These are phyloP conservation scores for Aselliscus stoliczkanus DNA, from an alignment of 2,797 vertebrate species.

Conservation along the genomic window DNA sequence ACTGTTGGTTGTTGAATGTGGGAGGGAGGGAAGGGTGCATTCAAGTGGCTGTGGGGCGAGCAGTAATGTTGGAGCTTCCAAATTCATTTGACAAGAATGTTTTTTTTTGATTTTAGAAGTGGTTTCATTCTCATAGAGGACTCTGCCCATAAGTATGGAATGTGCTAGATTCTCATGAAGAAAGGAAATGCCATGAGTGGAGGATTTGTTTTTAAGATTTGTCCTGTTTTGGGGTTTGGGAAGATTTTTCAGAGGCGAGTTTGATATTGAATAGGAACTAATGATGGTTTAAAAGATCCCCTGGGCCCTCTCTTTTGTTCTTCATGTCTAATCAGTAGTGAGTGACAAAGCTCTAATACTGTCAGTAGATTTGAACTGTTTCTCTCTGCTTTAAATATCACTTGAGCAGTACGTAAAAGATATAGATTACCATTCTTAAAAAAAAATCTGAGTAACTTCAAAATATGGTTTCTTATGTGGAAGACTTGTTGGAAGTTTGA, in stretches of 20 bases:
- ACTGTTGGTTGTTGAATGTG: not conserved
- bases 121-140: not conserved
- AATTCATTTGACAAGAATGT: conserved; percentile 52
- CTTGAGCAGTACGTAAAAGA: conserved; percentile 7
- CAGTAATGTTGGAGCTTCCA: not conserved
- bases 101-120: conserved; percentile 40
- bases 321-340: conserved; percentile 1
- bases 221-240: conserved; percentile 12
- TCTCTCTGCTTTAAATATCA: conserved; percentile 44
- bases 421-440: not conserved
- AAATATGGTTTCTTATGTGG: not conserved
- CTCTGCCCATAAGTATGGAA: conserved; percentile 4
- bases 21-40: not conserved
- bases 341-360: conserved; percentile 30
- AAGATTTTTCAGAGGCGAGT: not conserved
- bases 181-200: conserved; percentile 22
- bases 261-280: not conserved
- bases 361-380: conserved; percentile 24
- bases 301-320: not conserved
- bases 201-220: conserved; percentile 11
- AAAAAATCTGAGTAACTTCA: conserved; percentile 48
- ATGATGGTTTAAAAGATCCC: not conserved
- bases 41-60: conserved; percentile 46
- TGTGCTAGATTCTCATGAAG: not conserved
- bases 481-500: conserved; percentile 46